Evolutionary conservation across 2,888 invertebrate genomes (phyloP), one percentile per base, ranked within the genome.

Genomic region (Eristalis arbustorum): DNA sequence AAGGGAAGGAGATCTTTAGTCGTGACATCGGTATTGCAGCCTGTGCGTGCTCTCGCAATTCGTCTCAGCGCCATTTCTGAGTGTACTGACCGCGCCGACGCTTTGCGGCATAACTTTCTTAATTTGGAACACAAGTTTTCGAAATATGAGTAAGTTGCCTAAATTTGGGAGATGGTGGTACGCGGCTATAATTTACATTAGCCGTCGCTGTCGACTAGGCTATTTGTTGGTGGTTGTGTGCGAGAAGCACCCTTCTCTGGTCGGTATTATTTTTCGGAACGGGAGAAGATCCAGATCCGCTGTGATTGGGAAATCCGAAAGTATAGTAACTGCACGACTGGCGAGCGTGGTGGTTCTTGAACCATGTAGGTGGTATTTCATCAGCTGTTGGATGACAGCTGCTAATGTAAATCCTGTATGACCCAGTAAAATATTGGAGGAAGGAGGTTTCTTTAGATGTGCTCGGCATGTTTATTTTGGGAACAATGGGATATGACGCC

Each of bases 91-190:
- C 49, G 23, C 11, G 40, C 28, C 71, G 61, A 42, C 49, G 49
- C 22, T 64, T 8, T 34, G 34, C 18, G 25, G 66, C 42, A 79
- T 87, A 88, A 94, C 94, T 94, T 94, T 94, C 94, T 94, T 93
- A 93, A 94, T 94, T 94, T 94, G 94, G 95, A 90, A 89, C 90
- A 93, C 93, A 94, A 89, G 89, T 89, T 94, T 93, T 93, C 93
- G 95, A 95, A 95, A 95, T 94, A 94, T 94, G 95, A 95, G 95
- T 94, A 94, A 88, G 88, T 95, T 94, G 93, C 93, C 95, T 94
- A 93, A 94, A 95, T 95, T 94, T 93, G 95, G 95, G 92, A 93
- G 93, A 94, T 69, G 18, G 74, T 67, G 71, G 74, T 83, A 87
- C 72, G 83, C 87, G 83, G 87, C 87, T 87, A 78, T 87, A 79